A percentile compares a stretch with the other conserved stretches of the same genome.
These are phyloP conservation scores for Coelinius sp. DNA, from an alignment of 2,888 invertebrate genomes.

Conservation along the genomic window DNA sequence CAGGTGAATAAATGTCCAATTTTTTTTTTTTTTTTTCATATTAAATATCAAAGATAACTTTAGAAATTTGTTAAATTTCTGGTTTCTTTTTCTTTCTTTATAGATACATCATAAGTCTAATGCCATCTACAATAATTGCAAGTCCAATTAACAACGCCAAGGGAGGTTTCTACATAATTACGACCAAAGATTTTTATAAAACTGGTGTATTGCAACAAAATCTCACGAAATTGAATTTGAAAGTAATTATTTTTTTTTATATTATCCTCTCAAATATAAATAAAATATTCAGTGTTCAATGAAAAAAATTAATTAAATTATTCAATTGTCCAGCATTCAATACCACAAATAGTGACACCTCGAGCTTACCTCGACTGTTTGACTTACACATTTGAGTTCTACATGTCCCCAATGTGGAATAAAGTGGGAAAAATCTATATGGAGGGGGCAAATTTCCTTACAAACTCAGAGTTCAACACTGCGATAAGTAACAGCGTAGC, in stretches of 20 bases:
- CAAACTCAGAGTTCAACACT: slow-evolving; percentile 42
- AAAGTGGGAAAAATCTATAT: slow-evolving; percentile 58
- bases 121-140: slow-evolving; percentile 52
- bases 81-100: slow-evolving; percentile 42
- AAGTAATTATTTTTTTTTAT: slow-evolving; percentile 49
- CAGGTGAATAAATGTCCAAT: slow-evolving; percentile 52
- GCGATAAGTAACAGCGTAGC: slow-evolving; percentile 58
- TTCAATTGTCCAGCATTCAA: slow-evolving; percentile 53
- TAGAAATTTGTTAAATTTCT: slow-evolving; percentile 29
- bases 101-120: slow-evolving; percentile 55
- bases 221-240: slow-evolving; percentile 30
- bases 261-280: too few relatives aligned
- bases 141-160: slow-evolving; percentile 54
- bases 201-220: slow-evolving; percentile 46
- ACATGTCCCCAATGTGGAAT: slow-evolving; percentile 65
- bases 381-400: slow-evolving; percentile 61
- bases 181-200: slow-evolving; percentile 46
- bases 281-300: not conserved
- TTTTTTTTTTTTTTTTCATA: not conserved
- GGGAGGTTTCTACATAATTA: slow-evolving; percentile 55
- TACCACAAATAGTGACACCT: slow-evolving; percentile 50
- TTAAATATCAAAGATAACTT: not conserved
- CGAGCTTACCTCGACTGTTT: slow-evolving; percentile 62
- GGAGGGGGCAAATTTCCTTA: slow-evolving; percentile 58
- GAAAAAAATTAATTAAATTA: slow-evolving; percentile 46